Conservation (phyloP, 2,888 invertebrate species). For the Ophion costatus region DNA sequence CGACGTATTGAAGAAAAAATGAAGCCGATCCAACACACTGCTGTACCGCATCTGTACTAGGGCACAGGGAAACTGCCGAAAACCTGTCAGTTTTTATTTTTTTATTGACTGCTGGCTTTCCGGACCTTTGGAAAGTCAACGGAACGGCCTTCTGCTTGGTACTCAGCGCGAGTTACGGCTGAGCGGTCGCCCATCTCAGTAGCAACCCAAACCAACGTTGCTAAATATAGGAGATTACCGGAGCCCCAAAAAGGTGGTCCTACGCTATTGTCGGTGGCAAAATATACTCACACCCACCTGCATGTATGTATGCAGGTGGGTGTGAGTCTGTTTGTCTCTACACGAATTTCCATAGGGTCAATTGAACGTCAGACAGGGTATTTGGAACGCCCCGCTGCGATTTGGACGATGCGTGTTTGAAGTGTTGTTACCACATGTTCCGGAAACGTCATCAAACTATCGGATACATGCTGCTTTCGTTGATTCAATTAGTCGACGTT, state of each 20-base stretch:
- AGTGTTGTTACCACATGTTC: background rate
- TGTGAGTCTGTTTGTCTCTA: background rate
- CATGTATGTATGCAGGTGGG: background rate
- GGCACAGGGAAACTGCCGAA: background rate
- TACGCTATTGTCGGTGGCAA: background rate
- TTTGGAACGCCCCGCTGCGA: background rate
- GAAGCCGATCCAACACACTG: background rate
- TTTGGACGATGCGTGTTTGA: background rate
- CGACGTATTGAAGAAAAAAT: background rate
- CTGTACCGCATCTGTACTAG: background rate
- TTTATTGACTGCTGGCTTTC: background rate
- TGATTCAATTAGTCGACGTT: slow-evolving; percentile 40
- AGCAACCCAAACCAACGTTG: background rate
- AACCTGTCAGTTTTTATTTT: background rate
- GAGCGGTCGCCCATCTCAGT: background rate
- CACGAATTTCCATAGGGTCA: slow-evolving; percentile 6
- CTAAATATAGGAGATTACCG: background rate
- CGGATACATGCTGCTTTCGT: slow-evolving; percentile 26
- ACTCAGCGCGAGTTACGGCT: background rate
- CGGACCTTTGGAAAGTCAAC: no score
- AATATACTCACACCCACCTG: background rate
- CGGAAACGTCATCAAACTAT: slow-evolving; percentile 26
- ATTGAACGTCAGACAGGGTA: slow-evolving; percentile 8
- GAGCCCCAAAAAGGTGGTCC: background rate
- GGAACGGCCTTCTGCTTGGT: background rate